A percentile compares a stretch with the other conserved stretches of the same genome.
Evolutionary conservation across 2,113 vertebrate genomes (phyloP).

Genomic region (Phrynosoma blainvillii): DNA sequence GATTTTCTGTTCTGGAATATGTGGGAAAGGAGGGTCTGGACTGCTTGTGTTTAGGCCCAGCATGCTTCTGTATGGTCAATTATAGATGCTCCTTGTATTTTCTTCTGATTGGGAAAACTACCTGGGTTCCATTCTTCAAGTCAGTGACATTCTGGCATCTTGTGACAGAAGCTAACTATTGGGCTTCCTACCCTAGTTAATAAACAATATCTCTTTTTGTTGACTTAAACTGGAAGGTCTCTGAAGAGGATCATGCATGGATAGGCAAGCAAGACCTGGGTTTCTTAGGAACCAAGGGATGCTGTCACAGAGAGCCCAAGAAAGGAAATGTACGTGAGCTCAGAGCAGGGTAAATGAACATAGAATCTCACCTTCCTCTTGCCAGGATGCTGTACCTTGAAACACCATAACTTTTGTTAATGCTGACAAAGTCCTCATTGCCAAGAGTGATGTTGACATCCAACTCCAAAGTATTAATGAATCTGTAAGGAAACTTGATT

Average conservation of each 20-base stretch:
- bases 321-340: neutral
- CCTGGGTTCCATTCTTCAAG: neutral
- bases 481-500: slow-evolving; percentile 78
- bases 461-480: slow-evolving; percentile 82
- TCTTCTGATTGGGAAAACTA: neutral
- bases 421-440: slow-evolving; percentile 44
- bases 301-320: neutral
- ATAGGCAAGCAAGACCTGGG: neutral
- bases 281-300: slow-evolving; percentile 23
- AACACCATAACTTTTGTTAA: slow-evolving; percentile 67
- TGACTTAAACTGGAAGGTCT: neutral
- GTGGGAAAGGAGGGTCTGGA: neutral
- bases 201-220: neutral
- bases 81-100: neutral
- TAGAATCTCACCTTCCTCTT: slow-evolving; percentile 83
- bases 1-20: neutral
- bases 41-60: neutral
- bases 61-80: neutral
- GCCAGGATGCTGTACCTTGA: slow-evolving; percentile 74
- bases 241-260: neutral
- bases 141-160: neutral
- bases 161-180: too few relatives aligned
- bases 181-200: neutral
- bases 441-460: slow-evolving; percentile 78
- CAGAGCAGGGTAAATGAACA: slow-evolving; percentile 6